Conservation (phyloP, 1,140 invertebrate genomes). For the Drosophila rhopaloa region DNA sequence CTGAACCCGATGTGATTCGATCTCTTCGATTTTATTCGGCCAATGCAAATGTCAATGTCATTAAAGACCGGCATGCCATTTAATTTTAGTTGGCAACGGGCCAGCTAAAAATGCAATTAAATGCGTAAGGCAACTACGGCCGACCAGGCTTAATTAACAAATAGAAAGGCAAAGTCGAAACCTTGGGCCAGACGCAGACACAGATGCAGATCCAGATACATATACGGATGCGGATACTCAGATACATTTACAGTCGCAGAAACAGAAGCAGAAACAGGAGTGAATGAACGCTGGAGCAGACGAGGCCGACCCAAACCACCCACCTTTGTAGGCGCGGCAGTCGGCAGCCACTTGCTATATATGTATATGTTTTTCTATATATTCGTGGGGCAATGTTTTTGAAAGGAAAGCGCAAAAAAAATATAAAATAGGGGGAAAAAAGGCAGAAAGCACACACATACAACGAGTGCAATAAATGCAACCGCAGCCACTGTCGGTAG, state of each 20-base stretch:
- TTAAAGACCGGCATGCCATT: slow-evolving; percentile 60
- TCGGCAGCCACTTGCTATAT: slow-evolving; percentile 72
- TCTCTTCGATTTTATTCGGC: slow-evolving; percentile 38
- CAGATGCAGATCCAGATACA: slow-evolving; percentile 8
- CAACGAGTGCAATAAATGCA: slow-evolving; percentile 76
- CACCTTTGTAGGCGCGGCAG: slow-evolving; percentile 60
- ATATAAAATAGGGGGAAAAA: slow-evolving; percentile 31
- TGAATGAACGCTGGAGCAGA: slow-evolving; percentile 80
- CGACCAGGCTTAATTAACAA: slow-evolving; percentile 72
- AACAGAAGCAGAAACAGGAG: slow-evolving; percentile 46
- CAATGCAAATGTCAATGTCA: slow-evolving; percentile 78
- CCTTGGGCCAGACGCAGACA: slow-evolving; percentile 69
- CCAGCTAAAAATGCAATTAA: slow-evolving; percentile 77
- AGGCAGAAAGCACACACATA: slow-evolving; percentile 41
- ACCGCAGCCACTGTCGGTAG: slow-evolving; percentile 50
- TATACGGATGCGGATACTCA: slow-evolving; percentile 9
- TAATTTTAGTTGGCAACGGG: slow-evolving; percentile 61
- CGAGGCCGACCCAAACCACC: slow-evolving; percentile 32
- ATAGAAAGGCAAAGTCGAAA: slow-evolving; percentile 74
- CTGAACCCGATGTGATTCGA: slow-evolving; percentile 5
- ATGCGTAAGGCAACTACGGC: slow-evolving; percentile 56
- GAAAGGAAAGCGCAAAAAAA: slow-evolving; percentile 73
- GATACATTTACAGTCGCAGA: slow-evolving; percentile 30
- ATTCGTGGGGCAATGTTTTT: slow-evolving; percentile 67
- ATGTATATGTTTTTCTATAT: slow-evolving; percentile 52